These are phyloP conservation scores for Hypolimnas misippus DNA, from an alignment of 2,888 invertebrate species.

Conservation along the genomic window DNA sequence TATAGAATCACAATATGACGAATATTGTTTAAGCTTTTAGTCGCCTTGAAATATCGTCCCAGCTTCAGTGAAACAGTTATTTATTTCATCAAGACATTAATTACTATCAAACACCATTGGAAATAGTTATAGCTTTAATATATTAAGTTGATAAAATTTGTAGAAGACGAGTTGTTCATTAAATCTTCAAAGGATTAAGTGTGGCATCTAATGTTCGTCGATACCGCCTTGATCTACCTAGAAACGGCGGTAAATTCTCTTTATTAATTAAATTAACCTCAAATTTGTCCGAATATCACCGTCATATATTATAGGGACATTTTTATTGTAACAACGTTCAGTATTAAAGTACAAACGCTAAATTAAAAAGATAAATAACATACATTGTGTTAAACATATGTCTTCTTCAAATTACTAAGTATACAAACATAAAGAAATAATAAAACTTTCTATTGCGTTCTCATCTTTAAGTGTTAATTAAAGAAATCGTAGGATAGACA, in stretches of 20 bases:
- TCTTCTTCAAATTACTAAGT: too few species aligned
- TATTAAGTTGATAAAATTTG: constrained; percentile 42
- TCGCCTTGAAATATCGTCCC: constrained; percentile 66
- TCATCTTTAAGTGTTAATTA: too few species aligned
- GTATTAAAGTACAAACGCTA: too few species aligned
- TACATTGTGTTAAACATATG: too few species aligned
- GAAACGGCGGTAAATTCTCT: constrained; percentile 8
- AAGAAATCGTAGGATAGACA: too few species aligned
- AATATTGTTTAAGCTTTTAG: constrained; percentile 61
- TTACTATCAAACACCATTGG: constrained; percentile 43
- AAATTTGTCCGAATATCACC: neutral
- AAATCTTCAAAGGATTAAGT: constrained; percentile 36
- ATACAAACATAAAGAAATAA: too few species aligned
- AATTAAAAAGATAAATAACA: too few species aligned
- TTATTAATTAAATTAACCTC: constrained; percentile 15
- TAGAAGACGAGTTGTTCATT: constrained; percentile 33
- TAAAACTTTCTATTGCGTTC: too few species aligned
- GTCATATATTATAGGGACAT: neutral
- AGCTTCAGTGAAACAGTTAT: constrained; percentile 49
- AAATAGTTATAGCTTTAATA: constrained; percentile 40
- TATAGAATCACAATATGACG: constrained; percentile 77
- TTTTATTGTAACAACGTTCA: neutral
- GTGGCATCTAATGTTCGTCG: constrained; percentile 20
- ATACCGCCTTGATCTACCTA: constrained; percentile 17
- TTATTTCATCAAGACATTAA: constrained; percentile 46